Evolutionary conservation across 2,888 invertebrate species (phyloP), one percentile per base, ranked within the genome.

Genomic region (Hypomecis punctinalis): DNA sequence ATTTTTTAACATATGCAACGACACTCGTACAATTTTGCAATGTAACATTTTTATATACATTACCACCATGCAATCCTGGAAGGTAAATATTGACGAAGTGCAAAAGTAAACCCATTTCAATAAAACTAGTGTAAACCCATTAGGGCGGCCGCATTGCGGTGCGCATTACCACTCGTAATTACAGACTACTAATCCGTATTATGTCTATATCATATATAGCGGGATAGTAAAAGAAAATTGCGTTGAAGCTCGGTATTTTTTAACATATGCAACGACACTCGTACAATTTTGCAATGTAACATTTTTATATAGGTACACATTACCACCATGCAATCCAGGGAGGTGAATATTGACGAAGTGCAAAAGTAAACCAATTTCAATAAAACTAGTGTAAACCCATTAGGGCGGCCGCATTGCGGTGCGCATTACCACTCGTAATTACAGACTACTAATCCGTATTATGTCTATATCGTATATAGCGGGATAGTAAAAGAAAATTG

Each of bases 391-490:
- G 62, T 67, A 65, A 69, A 59, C 58, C 66, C 60, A 57, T 61
- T 63, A 63, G 45, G 45, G 54, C 10, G 55, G 54, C 68, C 68
- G 73, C 73, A 71, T 8, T 73, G 71, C 71, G 71, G 68, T 61
- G 58, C 69, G 52, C 68, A 54, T 63, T 67, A 61, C 61, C 62
- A 53, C 67, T 53, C 48, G 74, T 77, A 76, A 78, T 78, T 77
- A 78, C 70, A 71, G 76, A 69, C 49, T 64, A 67, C 74, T n/a
- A n/a, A n/a, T 23, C n/a, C n/a, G n/a, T n/a, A n/a, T n/a, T n/a
- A n/a, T n/a, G n/a, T n/a, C n/a, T n/a, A n/a, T n/a, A n/a, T n/a
- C n/a, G n/a, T n/a, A n/a, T n/a, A n/a, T n/a, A n/a, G n/a, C n/a
- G n/a, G n/a, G n/a, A n/a, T n/a, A n/a, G 1, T 23, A 23, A 23